These are phyloP conservation scores for Aphyosemion australe DNA, from an alignment of 2,113 vertebrate species.

Conservation along the genomic window DNA sequence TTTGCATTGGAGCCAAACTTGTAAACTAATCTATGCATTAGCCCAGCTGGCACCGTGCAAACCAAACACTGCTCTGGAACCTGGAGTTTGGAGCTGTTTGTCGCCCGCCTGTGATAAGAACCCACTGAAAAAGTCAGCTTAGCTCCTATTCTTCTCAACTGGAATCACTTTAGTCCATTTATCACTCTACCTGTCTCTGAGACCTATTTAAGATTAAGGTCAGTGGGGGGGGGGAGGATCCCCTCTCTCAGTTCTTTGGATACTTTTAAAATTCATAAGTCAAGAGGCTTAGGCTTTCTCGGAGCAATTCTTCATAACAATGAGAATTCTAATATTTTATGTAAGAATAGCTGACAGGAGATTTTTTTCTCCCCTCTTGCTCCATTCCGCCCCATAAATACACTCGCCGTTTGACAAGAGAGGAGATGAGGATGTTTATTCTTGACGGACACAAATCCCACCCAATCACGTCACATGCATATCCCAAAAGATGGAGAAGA, in stretches of 20 bases:
- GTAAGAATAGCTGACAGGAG: conserved; percentile 84
- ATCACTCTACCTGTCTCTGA: conserved; percentile 81
- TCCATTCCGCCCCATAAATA: conserved; percentile 59
- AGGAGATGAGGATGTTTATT: conserved; percentile 4
- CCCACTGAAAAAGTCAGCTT: conserved; percentile 67
- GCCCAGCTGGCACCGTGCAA: conserved; percentile 69
- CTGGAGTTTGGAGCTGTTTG: conserved; percentile 70
- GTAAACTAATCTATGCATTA: conserved; percentile 84
- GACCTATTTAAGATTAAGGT: conserved; percentile 84
- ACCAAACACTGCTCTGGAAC: conserved; percentile 70
- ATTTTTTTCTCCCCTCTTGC: conserved; percentile 59
- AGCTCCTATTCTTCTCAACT: conserved; percentile 72
- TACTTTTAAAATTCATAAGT: conserved; percentile 82
- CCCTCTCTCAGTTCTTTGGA: conserved; percentile 66
- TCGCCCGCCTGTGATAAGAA: conserved; percentile 74
- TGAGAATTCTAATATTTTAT: conserved; percentile 80
- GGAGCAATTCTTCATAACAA: conserved; percentile 78
- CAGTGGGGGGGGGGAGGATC: conserved; percentile 54
- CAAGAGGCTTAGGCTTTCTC: conserved; percentile 84
- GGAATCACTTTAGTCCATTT: conserved; percentile 73
- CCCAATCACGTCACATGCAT: conserved; percentile 56
- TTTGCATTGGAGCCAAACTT: conserved; percentile 80
- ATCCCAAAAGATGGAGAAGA: conserved; percentile 21
- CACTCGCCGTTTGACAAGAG: conserved; percentile 43
- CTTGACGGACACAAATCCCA: conserved; percentile 69